phyloP scores from a whole-genome alignment of 1,140 invertebrate genomes.

The Zaprionus tsacasi region DNA sequence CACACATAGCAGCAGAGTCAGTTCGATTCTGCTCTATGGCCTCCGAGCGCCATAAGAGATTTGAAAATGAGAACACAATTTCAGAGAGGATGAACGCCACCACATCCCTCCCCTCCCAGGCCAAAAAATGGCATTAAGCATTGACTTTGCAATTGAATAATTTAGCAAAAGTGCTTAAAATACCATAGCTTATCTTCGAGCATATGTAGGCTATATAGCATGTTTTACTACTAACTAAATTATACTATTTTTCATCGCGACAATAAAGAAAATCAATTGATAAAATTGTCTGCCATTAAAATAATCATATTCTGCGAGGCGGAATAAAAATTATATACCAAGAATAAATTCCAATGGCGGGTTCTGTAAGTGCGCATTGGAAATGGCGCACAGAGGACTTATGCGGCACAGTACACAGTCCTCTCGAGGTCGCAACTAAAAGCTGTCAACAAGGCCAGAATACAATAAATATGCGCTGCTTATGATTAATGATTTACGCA shows the following conservation, averaged over 20 bases:
- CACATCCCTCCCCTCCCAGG: neutral
- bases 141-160: conserved; percentile 1
- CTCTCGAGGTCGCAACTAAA: conserved; percentile 55
- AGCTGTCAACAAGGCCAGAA: conserved; percentile 71
- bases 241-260: neutral
- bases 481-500: conserved; percentile 79
- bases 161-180: neutral
- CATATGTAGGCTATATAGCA: neutral
- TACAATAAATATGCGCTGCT: conserved; percentile 76
- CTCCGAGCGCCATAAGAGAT: conserved; percentile 36
- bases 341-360: conserved; percentile 29
- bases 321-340: neutral
- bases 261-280: conserved; percentile 8
- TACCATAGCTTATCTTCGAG: neutral
- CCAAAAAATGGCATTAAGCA: neutral
- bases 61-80: conserved; percentile 21
- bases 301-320: neutral
- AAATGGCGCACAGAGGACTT: conserved; percentile 39
- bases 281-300: conserved; percentile 1
- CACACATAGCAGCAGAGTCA: conserved; percentile 54
- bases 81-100: neutral
- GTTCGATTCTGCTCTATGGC: conserved; percentile 31
- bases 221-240: neutral
- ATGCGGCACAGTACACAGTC: conserved; percentile 34
- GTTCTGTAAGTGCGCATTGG: conserved; percentile 28